Evolutionary conservation across 2,888 invertebrate species (phyloP), one percentile per base, ranked within the genome.

Genomic region (Limnephilus marmoratus): DNA sequence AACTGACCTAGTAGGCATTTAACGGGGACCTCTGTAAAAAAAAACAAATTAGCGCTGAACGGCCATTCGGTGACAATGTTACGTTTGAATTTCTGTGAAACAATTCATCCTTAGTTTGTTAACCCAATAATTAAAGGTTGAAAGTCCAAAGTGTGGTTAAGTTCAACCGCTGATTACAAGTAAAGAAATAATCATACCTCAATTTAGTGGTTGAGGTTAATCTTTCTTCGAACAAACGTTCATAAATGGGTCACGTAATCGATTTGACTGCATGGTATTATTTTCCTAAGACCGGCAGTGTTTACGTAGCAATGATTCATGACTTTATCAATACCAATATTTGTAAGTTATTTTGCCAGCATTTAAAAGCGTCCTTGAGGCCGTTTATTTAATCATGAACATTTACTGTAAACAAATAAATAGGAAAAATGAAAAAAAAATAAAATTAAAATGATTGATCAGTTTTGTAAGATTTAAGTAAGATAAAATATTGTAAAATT

Each of bases 241-340:
- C 68, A 29, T 86, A 86, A 86, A 45, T 86, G 13, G 86, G 86
- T 86, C 86, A 86, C 45, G 86, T 45, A 86, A 49, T 49, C 86
- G 86, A 86, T 86, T 45, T 9, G 85, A 45, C 13, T 37, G 85
- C 45, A n/a, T 9, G 45, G 49, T 29, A 45, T 49, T 41, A 85
- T 45, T 85, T 41, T 37, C 85, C 34, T 68, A 9, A 68, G 68
- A n/a, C 68, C 68, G 68, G 68, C 68, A n/a, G 68, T 68, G 68
- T 68, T 68, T 68, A 68, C 68, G 24, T 68, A n/a, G 24, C 24
- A 68, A 68, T 24, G 68, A 68, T 68, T 68, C 68, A 68, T 68
- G 7, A 68, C n/a, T 9, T n/a, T 68, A 68, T 68, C 68, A 68
- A n/a, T 5, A n/a, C 24, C 24, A 68, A n/a, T 68, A 68, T 68